Evolutionary conservation across 1,140 invertebrate species (phyloP).

Genomic region (Eupristina koningsbergeri): DNA sequence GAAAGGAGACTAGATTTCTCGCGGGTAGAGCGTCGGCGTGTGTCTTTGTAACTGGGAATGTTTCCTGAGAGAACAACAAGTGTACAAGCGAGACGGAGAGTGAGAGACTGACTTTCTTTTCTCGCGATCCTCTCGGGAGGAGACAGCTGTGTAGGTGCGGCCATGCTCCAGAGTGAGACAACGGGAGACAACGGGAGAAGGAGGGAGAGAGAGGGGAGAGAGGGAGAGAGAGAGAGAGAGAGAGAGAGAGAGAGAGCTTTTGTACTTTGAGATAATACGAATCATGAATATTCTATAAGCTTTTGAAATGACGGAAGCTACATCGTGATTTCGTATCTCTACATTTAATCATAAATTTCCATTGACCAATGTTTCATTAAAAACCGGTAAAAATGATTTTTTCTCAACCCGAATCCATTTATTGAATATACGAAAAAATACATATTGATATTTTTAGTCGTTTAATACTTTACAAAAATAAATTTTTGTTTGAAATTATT

Average conservation of each 20-base stretch:
- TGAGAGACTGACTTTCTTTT: background rate
- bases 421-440: no score
- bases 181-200: background rate
- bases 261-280: background rate
- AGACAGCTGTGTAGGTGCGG: background rate
- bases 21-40: background rate
- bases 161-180: background rate
- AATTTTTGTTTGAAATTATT: no score
- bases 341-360: no score
- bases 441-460: no score
- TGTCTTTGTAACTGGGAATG: background rate
- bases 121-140: background rate
- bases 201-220: background rate
- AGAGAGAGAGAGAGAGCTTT: background rate
- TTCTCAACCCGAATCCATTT: no score
- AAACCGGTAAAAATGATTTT: no score
- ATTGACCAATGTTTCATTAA: no score
- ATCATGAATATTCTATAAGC: background rate
- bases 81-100: background rate
- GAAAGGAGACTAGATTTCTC: background rate
- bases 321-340: no score
- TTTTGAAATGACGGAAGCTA: background rate
- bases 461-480: no score
- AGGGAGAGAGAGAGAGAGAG: background rate
- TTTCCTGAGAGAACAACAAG: background rate